A percentile compares a stretch with the other conserved stretches of the same genome.
Evolutionary conservation across 2,888 invertebrate genomes (phyloP).

Genomic region (Stenchaetothrips biformis): DNA sequence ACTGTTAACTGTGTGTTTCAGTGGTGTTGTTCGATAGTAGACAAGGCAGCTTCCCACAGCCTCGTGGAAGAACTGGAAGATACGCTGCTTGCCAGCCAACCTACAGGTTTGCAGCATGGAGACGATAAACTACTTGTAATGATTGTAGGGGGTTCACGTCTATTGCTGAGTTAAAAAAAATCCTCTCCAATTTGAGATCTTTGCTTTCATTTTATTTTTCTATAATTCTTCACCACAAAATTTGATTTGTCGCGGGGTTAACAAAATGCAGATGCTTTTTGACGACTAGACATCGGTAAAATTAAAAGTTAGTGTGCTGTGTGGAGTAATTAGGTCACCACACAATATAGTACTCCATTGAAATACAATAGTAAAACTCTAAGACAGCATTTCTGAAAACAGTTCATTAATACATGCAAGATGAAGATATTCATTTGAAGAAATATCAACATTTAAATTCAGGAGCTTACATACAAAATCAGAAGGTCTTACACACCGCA

Average conservation of each 20-base stretch:
- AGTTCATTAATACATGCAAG: neutral
- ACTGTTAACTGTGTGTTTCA: too few species aligned
- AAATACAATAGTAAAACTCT: neutral
- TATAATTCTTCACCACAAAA: neutral
- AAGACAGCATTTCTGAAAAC: neutral
- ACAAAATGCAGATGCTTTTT: too few species aligned
- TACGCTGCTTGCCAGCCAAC: too few species aligned
- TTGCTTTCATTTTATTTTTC: too few species aligned
- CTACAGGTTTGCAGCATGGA: neutral
- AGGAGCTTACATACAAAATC: neutral
- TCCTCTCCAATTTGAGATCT: neutral
- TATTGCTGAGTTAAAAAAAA: neutral
- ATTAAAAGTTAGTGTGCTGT: neutral
- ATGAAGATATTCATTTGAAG: neutral
- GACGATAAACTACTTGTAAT: neutral
- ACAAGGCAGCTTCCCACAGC: neutral
- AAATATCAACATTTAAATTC: neutral
- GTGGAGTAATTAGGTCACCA: neutral
- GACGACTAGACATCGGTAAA: neutral
- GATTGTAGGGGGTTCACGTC: too few species aligned
- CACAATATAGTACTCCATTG: neutral
- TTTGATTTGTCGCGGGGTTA: neutral
- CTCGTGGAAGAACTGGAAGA: neutral
- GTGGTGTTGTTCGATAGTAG: neutral
- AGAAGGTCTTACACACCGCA: neutral